Percentiles rank a stretch among this genome's conserved stretches.
Conservation (phyloP, 2,888 invertebrate genomes). For the Cordilura impudica region DNA sequence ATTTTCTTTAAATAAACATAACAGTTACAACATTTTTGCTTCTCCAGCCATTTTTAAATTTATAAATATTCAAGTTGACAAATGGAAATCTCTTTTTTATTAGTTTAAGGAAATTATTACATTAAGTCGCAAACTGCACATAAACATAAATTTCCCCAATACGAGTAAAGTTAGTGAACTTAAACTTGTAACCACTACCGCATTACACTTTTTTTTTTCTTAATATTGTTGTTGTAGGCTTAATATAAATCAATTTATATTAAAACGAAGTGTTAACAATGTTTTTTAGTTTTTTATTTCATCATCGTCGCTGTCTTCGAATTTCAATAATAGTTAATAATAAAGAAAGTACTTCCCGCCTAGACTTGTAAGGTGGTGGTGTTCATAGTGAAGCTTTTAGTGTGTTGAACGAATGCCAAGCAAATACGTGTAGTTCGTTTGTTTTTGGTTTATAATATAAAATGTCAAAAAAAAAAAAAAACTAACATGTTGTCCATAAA, state of each 20-base stretch:
- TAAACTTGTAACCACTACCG: slow-evolving; percentile 52
- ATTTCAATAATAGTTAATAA: slow-evolving; percentile 46
- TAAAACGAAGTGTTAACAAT: neutral
- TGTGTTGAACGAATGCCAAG: neutral
- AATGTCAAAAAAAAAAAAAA: slow-evolving; percentile 54
- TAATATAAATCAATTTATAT: slow-evolving; percentile 19
- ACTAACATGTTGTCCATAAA: slow-evolving; percentile 37
- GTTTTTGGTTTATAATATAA: slow-evolving; percentile 8
- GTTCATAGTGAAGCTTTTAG: neutral
- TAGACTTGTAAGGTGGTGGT: slow-evolving; percentile 45
- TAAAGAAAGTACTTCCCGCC: slow-evolving; percentile 58
- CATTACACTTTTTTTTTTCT: slow-evolving; percentile 18
- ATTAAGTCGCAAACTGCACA: neutral
- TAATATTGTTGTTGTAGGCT: slow-evolving; percentile 1
- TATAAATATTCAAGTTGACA: neutral
- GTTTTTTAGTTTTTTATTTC: slow-evolving; percentile 4
- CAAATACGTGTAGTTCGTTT: neutral
- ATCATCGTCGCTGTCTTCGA: neutral
- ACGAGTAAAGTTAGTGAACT: slow-evolving; percentile 54
- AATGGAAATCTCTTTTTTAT: neutral
- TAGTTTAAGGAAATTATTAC: neutral
- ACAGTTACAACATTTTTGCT: no score
- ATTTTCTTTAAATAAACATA: no score
- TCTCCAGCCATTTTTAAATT: no score
- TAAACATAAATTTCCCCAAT: slow-evolving; percentile 18